These are phyloP conservation scores for Semicossyphus pulcher DNA, from an alignment of 2,113 vertebrate genomes.

Conservation along the genomic window DNA sequence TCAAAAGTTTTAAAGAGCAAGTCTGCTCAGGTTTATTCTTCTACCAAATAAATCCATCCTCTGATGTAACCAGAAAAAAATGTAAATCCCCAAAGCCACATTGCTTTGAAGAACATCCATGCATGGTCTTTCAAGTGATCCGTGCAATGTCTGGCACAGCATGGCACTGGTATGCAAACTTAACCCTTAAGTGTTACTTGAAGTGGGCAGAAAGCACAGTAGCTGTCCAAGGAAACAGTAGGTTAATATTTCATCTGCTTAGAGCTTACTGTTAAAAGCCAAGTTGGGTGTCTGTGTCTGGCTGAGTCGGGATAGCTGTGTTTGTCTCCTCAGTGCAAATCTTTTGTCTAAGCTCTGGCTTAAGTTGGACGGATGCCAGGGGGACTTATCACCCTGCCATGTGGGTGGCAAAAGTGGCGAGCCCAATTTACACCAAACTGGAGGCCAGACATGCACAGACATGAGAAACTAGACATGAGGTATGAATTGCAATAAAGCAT, in stretches of 20 bases:
- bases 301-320: constrained; percentile 18
- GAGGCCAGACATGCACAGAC: constrained; percentile 7
- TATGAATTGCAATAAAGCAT: background rate
- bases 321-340: constrained; percentile 47
- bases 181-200: constrained; percentile 22
- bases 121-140: constrained; percentile 28
- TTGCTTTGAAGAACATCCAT: constrained; percentile 50
- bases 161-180: constrained; percentile 56
- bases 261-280: constrained; percentile 34
- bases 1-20: constrained; percentile 19
- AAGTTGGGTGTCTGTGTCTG: constrained; percentile 40
- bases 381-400: constrained; percentile 52
- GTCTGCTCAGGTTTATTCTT: constrained; percentile 14
- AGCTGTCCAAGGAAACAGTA: constrained; percentile 23
- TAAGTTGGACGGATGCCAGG: constrained; percentile 46
- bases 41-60: constrained; percentile 43
- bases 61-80: constrained; percentile 41
- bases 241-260: constrained; percentile 38
- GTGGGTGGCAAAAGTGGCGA: constrained; percentile 41
- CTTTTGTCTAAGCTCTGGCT: constrained; percentile 63
- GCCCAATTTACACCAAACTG: constrained; percentile 45
- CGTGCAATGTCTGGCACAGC: constrained; percentile 42
- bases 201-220: no score
- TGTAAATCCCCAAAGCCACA: constrained; percentile 44
- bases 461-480: constrained; percentile 1